Evolutionary conservation across 2,113 vertebrate genomes (phyloP).

Genomic region (Zapornia atra): DNA sequence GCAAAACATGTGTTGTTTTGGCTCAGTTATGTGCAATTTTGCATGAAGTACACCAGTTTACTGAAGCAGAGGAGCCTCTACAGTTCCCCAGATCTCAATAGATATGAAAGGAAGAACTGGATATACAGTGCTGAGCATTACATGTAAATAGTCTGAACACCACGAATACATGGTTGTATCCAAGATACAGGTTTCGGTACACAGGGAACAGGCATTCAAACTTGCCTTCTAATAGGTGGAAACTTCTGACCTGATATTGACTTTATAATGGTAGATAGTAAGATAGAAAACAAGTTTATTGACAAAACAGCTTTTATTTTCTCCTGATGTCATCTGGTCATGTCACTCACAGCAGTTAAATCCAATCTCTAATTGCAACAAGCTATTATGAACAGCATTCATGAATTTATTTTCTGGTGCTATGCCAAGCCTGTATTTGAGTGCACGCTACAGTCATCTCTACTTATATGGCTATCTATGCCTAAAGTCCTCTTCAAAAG

Average conservation of each 20-base stretch:
- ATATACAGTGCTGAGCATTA: neutral
- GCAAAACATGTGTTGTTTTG: neutral
- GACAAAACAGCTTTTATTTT: slow-evolving; percentile 44
- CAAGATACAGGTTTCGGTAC: neutral
- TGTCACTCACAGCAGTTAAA: neutral
- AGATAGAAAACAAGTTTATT: neutral
- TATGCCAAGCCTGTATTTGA: neutral
- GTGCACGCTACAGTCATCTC: neutral
- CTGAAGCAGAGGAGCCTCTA: slow-evolving; percentile 6
- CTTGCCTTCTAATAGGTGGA: neutral
- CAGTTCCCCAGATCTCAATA: neutral
- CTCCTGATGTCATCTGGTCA: neutral
- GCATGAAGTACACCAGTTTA: neutral
- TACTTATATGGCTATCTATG: neutral
- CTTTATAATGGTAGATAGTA: neutral
- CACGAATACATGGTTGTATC: neutral
- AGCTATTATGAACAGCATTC: neutral
- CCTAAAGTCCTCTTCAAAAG: neutral
- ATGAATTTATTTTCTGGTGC: neutral
- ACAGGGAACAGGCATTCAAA: neutral
- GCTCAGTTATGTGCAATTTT: neutral
- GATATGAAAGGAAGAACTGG: neutral
- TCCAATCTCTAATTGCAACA: neutral
- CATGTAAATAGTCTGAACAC: neutral
- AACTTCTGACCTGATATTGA: slow-evolving; percentile 28